phyloP scores from a whole-genome alignment of 2,888 invertebrate species.

The Melitaea athalia region DNA sequence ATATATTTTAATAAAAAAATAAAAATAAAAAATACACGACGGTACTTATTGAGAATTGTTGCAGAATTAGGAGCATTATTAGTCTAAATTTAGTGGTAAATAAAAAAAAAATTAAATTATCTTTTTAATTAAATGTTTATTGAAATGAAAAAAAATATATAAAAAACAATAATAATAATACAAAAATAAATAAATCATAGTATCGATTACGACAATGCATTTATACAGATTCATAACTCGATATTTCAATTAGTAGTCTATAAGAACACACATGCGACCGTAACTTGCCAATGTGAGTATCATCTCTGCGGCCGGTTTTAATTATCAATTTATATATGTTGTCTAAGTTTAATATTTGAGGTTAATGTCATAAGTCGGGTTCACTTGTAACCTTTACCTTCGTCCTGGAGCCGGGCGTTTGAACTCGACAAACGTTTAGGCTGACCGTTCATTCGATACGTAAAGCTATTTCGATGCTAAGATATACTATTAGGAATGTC shows the following conservation, averaged over 20 bases:
- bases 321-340: conserved; percentile 13
- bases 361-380: conserved; percentile 33
- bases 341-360: conserved; percentile 29
- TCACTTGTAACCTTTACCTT: conserved; percentile 33
- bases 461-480: background rate
- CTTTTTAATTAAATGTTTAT: conserved; percentile 26
- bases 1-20: background rate
- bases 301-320: conserved; percentile 14
- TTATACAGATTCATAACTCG: conserved; percentile 9
- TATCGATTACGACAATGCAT: background rate
- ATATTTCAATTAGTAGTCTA: conserved; percentile 15
- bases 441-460: conserved; percentile 12
- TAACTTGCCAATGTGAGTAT: conserved; percentile 15
- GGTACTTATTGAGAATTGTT: conserved; percentile 38
- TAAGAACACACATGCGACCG: conserved; percentile 11
- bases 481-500: background rate
- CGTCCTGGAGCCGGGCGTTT: conserved; percentile 26
- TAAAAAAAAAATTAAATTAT: conserved; percentile 32
- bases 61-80: conserved; percentile 36
- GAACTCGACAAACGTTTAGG: conserved; percentile 26
- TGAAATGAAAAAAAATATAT: conserved; percentile 22
- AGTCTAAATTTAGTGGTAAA: conserved; percentile 19
- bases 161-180: conserved; percentile 22
- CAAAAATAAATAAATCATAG: conserved; percentile 13
- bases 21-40: background rate